Evolutionary conservation across 2,113 vertebrate genomes (phyloP), one percentile per base, ranked within the genome.

Genomic region (Empidonax alnorum): DNA sequence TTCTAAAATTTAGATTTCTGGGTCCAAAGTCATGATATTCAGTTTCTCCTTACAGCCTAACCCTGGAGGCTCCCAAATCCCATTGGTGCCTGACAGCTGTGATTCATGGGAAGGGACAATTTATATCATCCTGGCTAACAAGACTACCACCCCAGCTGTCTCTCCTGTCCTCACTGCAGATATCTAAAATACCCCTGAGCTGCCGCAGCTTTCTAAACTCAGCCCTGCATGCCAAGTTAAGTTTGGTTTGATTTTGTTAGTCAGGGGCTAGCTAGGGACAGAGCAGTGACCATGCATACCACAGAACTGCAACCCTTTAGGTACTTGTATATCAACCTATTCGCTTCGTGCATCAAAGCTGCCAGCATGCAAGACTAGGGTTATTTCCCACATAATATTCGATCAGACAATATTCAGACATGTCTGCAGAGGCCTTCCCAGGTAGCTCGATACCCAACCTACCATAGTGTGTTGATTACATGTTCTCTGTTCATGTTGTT

Each of bases 161-260:
- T 82, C 49, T 69, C 17, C 80, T 56, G 14, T 80, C 76, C 72
- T 63, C 49, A 14, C 24, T 75, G 27, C 4, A 3, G 63, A 41
- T 84, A 76, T n/a, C 50, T 92, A 83, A 88, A 88, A 94, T 86
- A 88, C 27, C 21, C 24, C 63, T 80, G 67, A 89, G 59, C 63
- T 92, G 63, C 37, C 0, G 6, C 72, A 58, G 46, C 63, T 95
- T 96, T 94, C 83, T 90, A 92, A 88, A 92, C 9, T 0, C 23
- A 85, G 66, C 47, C 30, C 14, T 0, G 1, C 14, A 11, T 37
- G 56, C 47, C 33, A 67, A 68, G 66, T 78, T 90, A 68, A 80
- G 85, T 85, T 82, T 84, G 52, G 52, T 28, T 58, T 82, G 69
- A 42, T 67, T 91, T 87, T 1, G 1, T 63, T 33, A 59, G 73